These are phyloP conservation scores for Eptesicus fuscus DNA, from an alignment of 2,113 vertebrate species.

Conservation along the genomic window DNA sequence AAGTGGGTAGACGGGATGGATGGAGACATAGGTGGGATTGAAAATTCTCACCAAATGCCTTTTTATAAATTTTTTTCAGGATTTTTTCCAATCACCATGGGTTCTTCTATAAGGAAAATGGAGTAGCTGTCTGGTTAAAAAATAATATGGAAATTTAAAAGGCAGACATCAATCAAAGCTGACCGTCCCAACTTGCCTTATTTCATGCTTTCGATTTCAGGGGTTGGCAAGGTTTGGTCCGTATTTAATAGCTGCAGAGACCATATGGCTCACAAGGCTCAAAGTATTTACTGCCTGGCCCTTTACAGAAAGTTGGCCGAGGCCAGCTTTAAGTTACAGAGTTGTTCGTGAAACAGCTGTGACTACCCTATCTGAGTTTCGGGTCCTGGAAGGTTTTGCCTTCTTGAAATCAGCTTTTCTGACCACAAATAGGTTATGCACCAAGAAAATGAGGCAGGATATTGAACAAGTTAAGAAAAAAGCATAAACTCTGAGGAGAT, in stretches of 20 bases:
- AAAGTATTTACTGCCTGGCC: background rate
- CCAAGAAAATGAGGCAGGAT: background rate
- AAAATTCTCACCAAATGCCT: background rate
- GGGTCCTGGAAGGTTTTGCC: background rate
- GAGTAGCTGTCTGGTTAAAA: background rate
- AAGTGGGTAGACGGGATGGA: background rate
- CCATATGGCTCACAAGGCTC: background rate
- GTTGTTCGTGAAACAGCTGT: constrained; percentile 15
- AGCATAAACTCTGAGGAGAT: background rate
- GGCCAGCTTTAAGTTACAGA: background rate
- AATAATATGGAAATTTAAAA: background rate
- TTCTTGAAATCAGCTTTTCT: background rate
- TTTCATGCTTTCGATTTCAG: background rate
- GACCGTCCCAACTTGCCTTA: background rate
- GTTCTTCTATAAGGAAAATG: background rate
- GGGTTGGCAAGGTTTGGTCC: background rate
- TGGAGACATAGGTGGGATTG: background rate
- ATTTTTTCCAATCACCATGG: background rate
- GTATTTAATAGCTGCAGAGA: background rate
- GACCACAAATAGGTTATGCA: background rate
- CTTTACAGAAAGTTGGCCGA: background rate
- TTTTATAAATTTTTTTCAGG: background rate
- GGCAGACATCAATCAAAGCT: background rate
- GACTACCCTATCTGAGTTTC: background rate
- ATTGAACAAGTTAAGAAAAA: background rate